These are phyloP conservation scores for Antheraea yamamai DNA, from an alignment of 2,888 invertebrate species.

Conservation along the genomic window DNA sequence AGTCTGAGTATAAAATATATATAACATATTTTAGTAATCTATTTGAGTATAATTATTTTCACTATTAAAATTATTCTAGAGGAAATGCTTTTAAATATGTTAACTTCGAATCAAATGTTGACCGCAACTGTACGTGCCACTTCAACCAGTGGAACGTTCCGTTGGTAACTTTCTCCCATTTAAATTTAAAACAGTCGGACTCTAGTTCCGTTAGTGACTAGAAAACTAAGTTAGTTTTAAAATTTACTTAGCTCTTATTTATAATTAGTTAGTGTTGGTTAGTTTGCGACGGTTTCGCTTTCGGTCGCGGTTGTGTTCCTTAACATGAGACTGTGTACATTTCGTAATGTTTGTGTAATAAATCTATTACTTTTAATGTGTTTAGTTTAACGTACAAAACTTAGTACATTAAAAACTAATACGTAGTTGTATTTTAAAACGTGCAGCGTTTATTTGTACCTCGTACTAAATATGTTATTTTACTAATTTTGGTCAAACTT, in stretches of 20 bases:
- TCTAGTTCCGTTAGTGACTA: slow-evolving; percentile 24
- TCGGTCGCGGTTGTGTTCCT: neutral
- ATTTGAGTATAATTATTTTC: neutral
- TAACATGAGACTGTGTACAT: neutral
- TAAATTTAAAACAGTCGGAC: slow-evolving; percentile 24
- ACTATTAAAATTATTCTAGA: neutral
- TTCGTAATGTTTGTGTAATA: neutral
- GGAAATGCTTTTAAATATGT: neutral
- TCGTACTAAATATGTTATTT: too few relatives aligned
- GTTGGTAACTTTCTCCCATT: slow-evolving; percentile 25
- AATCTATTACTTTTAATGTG: neutral
- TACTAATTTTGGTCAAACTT: too few relatives aligned
- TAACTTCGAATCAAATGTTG: neutral
- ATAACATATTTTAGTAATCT: neutral
- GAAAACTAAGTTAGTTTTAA: slow-evolving; percentile 23
- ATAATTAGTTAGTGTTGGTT: slow-evolving; percentile 1
- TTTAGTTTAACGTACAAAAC: too few relatives aligned
- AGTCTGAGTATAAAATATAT: too few relatives aligned
- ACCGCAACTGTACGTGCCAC: slow-evolving; percentile 3
- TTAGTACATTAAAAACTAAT: too few relatives aligned
- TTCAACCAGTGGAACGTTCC: slow-evolving; percentile 21
- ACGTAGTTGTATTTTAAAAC: too few relatives aligned
- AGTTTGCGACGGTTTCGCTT: neutral
- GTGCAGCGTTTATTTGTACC: too few relatives aligned
- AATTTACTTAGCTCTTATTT: slow-evolving; percentile 14